These are phyloP conservation scores for Sebastiscus tertius DNA, from an alignment of 2,797 vertebrate species.

Conservation along the genomic window DNA sequence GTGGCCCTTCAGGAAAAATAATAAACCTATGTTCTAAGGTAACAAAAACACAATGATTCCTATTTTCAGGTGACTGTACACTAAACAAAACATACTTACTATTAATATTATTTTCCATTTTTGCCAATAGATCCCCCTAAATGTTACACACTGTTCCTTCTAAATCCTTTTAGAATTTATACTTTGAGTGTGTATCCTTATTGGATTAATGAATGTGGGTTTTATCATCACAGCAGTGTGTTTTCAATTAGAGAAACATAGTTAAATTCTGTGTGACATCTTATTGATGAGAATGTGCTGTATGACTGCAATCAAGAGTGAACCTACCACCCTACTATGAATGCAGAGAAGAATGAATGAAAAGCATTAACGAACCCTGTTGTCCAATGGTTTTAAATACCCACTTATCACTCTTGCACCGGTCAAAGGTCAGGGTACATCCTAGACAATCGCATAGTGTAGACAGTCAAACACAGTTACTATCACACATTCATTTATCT, in stretches of 20 bases:
- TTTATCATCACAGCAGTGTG: neutral
- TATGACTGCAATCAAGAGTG: neutral
- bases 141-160: too few species aligned
- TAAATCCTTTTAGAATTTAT: neutral
- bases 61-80: too few species aligned
- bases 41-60: too few species aligned
- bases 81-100: too few species aligned
- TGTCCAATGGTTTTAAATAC: conserved; percentile 17
- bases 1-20: too few species aligned
- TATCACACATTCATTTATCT: conserved; percentile 1
- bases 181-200: neutral
- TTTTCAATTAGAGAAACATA: conserved; percentile 1
- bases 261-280: neutral
- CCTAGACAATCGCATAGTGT: neutral
- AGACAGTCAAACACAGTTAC: neutral
- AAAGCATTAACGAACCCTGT: neutral
- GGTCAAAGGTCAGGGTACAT: conserved; percentile 20
- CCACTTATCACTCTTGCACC: conserved; percentile 1
- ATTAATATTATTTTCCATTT: too few species aligned
- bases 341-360: conserved; percentile 1
- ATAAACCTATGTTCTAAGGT: too few species aligned
- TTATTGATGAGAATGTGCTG: neutral
- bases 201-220: neutral
- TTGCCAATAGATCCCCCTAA: too few species aligned
- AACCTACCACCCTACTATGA: neutral